Evolutionary conservation across 1,140 invertebrate species (phyloP).

Genomic region (Polypedilum vanderplanki): DNA sequence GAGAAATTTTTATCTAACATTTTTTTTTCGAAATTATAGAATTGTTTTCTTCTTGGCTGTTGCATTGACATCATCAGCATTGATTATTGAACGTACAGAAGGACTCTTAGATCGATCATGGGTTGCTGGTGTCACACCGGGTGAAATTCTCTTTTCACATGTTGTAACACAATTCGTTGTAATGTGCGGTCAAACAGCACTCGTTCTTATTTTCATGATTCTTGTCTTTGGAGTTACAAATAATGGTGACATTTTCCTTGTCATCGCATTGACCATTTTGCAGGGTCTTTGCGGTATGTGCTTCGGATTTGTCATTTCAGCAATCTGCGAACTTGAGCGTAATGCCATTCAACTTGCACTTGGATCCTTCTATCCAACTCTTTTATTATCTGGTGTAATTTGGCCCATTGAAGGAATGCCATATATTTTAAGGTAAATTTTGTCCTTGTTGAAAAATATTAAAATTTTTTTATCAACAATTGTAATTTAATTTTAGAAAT

Average conservation of each 20-base stretch:
- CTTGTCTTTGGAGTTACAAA: conserved; percentile 80
- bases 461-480: not conserved
- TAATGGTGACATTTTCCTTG: conserved; percentile 74
- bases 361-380: conserved; percentile 89
- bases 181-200: conserved; percentile 82
- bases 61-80: conserved; percentile 83
- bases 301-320: conserved; percentile 89
- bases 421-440: conserved; percentile 53
- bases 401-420: conserved; percentile 89
- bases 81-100: conserved; percentile 80
- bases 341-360: conserved; percentile 90
- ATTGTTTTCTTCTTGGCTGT: conserved; percentile 92
- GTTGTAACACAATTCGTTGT: conserved; percentile 89
- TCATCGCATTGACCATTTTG: conserved; percentile 75
- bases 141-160: conserved; percentile 86
- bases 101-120: conserved; percentile 83
- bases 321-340: conserved; percentile 82
- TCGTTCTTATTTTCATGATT: conserved; percentile 86
- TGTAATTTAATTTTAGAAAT: conserved; percentile 44
- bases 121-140: conserved; percentile 79
- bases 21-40: conserved; percentile 47
- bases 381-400: conserved; percentile 84
- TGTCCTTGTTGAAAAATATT: not conserved
- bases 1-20: not conserved
- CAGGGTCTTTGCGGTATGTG: conserved; percentile 91